Evolutionary conservation across 2,797 vertebrate genomes (phyloP).

Genomic region (Mormyrops boulengeri): DNA sequence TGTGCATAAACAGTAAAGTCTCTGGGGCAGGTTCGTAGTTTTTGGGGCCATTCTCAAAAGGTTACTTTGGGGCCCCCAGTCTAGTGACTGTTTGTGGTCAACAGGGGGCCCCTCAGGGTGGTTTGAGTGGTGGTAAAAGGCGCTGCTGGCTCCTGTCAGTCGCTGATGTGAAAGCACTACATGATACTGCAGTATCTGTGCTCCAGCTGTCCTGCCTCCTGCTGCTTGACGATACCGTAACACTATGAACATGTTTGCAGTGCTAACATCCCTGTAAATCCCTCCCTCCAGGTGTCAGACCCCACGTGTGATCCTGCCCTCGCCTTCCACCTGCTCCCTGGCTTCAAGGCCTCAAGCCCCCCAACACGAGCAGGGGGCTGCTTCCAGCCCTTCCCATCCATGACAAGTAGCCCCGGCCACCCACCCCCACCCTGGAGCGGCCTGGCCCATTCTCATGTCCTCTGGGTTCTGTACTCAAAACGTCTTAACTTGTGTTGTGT

Average conservation of each 20-base stretch:
- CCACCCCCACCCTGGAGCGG: neutral
- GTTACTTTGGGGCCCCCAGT: neutral
- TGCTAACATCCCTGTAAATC: neutral
- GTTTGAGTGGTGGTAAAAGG: neutral
- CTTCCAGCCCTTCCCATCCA: constrained; percentile 52
- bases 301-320: constrained; percentile 64
- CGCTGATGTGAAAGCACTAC: neutral
- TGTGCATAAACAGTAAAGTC: neutral
- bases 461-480: constrained; percentile 1
- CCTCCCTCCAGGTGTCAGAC: constrained; percentile 60
- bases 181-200: neutral
- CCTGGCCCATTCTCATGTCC: neutral
- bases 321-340: constrained; percentile 68
- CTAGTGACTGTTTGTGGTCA: neutral
- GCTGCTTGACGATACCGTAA: neutral
- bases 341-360: constrained; percentile 54
- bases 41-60: neutral
- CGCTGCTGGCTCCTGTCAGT: neutral
- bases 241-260: neutral
- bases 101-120: neutral
- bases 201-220: neutral
- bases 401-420: constrained; percentile 18
- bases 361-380: constrained; percentile 63
- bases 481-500: neutral
- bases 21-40: neutral